These are phyloP conservation scores for Xanthorhoe designata DNA, from an alignment of 2,888 invertebrate species.

Conservation along the genomic window DNA sequence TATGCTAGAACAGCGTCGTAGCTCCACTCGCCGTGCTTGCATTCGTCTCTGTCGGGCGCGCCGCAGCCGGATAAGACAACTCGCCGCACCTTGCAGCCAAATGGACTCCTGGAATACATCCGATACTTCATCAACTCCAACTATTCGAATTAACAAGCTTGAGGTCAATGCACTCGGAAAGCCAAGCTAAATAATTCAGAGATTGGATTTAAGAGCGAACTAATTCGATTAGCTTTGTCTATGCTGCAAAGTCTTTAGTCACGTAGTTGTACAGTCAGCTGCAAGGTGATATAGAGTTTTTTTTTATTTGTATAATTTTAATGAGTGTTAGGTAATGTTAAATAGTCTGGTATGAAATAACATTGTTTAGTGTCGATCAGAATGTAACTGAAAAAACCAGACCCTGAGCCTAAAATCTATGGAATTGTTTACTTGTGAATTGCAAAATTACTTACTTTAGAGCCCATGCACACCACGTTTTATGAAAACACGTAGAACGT, in stretches of 20 bases:
- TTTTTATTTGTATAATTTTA: too few species aligned
- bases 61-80: constrained; percentile 21
- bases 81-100: constrained; percentile 11
- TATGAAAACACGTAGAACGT: too few species aligned
- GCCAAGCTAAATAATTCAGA: not conserved
- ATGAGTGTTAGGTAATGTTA: too few species aligned
- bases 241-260: not conserved
- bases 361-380: too few species aligned
- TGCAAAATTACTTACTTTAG: too few species aligned
- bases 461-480: too few species aligned
- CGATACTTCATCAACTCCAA: constrained; percentile 16
- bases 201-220: not conserved
- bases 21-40: not conserved
- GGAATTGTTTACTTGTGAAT: too few species aligned
- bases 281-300: too few species aligned
- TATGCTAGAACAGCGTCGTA: not conserved
- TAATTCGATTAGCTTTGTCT: not conserved
- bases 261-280: too few species aligned
- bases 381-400: too few species aligned
- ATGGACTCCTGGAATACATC: constrained; percentile 11
- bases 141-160: constrained; percentile 13
- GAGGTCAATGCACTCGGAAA: not conserved
- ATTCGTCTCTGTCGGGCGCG: constrained; percentile 28
- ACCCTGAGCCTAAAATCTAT: too few species aligned
- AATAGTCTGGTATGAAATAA: too few species aligned